These are phyloP conservation scores for Stichopus horrens DNA, from an alignment of 53 echinoderm and acorn worm genomes.

Conservation along the genomic window DNA sequence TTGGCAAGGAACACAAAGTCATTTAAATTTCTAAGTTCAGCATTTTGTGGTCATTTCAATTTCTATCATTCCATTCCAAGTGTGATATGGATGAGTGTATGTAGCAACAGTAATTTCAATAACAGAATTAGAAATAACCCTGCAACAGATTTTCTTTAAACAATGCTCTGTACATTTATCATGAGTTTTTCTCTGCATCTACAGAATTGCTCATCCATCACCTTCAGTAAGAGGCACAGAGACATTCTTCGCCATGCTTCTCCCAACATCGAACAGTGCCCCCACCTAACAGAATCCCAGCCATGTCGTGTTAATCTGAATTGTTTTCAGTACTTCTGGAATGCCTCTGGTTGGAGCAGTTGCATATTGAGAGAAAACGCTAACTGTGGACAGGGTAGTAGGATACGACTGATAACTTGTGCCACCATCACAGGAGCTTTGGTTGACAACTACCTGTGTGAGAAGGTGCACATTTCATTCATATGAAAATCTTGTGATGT, in stretches of 20 bases:
- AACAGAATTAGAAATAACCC: no score
- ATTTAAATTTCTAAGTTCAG: no score
- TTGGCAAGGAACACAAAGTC: no score
- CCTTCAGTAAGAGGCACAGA: conserved; percentile 62
- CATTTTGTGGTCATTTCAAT: no score
- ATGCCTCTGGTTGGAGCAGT: conserved; percentile 69
- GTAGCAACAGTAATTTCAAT: no score
- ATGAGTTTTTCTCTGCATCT: background rate
- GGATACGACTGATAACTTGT: conserved; percentile 69
- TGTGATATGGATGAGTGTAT: no score
- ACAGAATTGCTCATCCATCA: conserved; percentile 64
- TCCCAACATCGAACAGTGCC: conserved; percentile 49
- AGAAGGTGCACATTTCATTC: conserved; percentile 56
- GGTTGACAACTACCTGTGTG: conserved; percentile 76
- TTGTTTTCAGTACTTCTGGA: conserved; percentile 85
- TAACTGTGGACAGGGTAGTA: conserved; percentile 74
- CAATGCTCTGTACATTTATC: no score
- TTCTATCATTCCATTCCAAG: no score
- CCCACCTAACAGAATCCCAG: conserved; percentile 58
- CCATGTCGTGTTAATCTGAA: conserved; percentile 65
- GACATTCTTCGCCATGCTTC: conserved; percentile 67
- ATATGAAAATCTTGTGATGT: no score
- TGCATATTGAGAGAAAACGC: conserved; percentile 65
- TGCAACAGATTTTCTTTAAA: no score
- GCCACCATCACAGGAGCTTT: conserved; percentile 54